Evolutionary conservation across 2,113 vertebrate genomes (phyloP), one percentile per base, ranked within the genome.

Genomic region (Glareola pratincola): DNA sequence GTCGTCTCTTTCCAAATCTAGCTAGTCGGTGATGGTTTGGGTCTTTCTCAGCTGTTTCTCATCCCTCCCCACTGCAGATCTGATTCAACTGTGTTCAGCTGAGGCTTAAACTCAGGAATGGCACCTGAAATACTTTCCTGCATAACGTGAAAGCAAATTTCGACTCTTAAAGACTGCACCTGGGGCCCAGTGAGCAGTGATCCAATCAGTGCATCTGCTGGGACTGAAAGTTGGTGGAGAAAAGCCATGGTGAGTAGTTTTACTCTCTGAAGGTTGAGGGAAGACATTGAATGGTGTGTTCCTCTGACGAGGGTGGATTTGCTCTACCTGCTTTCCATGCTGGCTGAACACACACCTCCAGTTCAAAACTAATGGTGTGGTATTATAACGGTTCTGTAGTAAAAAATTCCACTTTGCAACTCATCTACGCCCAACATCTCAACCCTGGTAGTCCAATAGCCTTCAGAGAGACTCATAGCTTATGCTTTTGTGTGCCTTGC

Each of bases 351-450:
- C 4, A 34, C 0, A 0, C 8, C 9, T 54, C 32, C 56, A 71
- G n/a, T 36, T 84, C 18, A 82, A 34, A 63, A 67, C 2, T 29
- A 36, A 5, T 5, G 4, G 2, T 4, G 4, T 0, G 1, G 19
- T 29, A 21, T 37, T 43, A 48, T 9, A 51, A 32, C 4, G 14
- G 19, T 37, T 20, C 27, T 54, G 37, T 11, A 74, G 20, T 14
- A 36, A 56, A 26, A 56, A 19, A 34, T 57, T 39, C 18, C 14
- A 37, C 6, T 37, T n/a, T 63, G 2, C 10, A 53, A 37, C 34
- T 41, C 1, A 0, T 14, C 41, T n/a, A 3, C 1, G 1, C 14
- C 30, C 22, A 57, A 1, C 9, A 16, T 32, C 37, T 77, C 36
- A 36, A 12, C 10, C 14, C 6, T 41, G 29, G 13, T 41, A 7